Evolutionary conservation across 2,888 invertebrate species (phyloP).

Genomic region (Drosophila rellima): DNA sequence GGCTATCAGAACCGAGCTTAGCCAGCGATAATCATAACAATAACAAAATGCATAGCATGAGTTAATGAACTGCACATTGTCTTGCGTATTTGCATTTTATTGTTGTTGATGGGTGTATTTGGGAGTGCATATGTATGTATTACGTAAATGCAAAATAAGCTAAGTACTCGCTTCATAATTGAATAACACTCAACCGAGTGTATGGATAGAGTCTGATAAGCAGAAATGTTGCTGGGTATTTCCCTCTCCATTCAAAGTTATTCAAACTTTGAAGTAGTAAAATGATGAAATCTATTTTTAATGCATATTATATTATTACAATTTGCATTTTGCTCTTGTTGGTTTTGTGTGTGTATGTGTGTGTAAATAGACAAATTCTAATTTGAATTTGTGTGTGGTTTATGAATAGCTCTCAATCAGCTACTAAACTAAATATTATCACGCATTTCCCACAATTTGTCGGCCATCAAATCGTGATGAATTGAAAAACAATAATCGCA

Average conservation of each 20-base stretch:
- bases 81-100: conserved; percentile 47
- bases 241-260: not conserved
- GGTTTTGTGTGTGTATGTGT: conserved; percentile 2
- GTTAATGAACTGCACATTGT: conserved; percentile 75
- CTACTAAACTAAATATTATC: conserved; percentile 28
- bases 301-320: conserved; percentile 27
- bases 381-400: conserved; percentile 47
- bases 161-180: conserved; percentile 59
- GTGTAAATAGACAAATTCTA: conserved; percentile 49
- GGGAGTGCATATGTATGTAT: conserved; percentile 10
- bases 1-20: conserved; percentile 24
- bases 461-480: conserved; percentile 15
- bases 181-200: conserved; percentile 41
- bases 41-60: conserved; percentile 53
- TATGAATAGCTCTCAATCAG: conserved; percentile 25
- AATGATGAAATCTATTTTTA: conserved; percentile 25
- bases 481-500: conserved; percentile 41
- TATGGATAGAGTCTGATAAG: conserved; percentile 36
- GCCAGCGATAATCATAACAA: conserved; percentile 31
- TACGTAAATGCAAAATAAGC: conserved; percentile 74
- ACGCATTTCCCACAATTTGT: conserved; percentile 17
- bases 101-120: conserved; percentile 4
- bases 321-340: conserved; percentile 14
- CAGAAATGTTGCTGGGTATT: conserved; percentile 13
- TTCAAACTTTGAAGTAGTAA: not conserved